Percentiles rank a stretch among this genome's conserved stretches.
These are phyloP conservation scores for Lepidurus apus DNA, from an alignment of 1,140 invertebrate genomes.

Conservation along the genomic window DNA sequence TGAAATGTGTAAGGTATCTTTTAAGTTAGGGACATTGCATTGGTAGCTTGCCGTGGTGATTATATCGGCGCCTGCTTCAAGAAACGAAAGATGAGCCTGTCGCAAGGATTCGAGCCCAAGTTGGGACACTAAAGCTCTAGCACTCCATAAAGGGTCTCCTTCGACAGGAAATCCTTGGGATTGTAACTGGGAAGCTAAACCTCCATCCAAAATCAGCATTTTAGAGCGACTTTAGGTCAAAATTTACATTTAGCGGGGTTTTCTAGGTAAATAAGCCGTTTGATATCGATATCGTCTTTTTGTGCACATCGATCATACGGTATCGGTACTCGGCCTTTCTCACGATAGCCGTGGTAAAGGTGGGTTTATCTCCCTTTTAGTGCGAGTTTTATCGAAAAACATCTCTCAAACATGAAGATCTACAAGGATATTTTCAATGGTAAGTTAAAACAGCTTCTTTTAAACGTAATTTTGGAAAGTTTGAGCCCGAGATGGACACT, in stretches of 20 bases:
- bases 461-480: neutral
- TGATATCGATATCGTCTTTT: neutral
- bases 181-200: constrained; percentile 68
- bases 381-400: constrained; percentile 52
- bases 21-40: constrained; percentile 57
- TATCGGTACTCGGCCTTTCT: neutral
- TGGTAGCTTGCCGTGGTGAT: constrained; percentile 85
- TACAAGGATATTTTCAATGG: constrained; percentile 91
- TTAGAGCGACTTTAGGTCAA: neutral
- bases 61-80: constrained; percentile 71
- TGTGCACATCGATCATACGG: neutral
- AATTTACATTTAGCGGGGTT: neutral
- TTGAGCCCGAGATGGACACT: neutral
- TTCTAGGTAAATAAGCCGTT: neutral
- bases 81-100: constrained; percentile 65
- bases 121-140: constrained; percentile 63
- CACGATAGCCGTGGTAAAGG: neutral
- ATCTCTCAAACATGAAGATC: constrained; percentile 73
- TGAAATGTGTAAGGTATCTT: constrained; percentile 42
- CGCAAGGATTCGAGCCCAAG: constrained; percentile 58
- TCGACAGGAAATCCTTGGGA: constrained; percentile 59
- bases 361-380: constrained; percentile 44
- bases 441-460: constrained; percentile 48
- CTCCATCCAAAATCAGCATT: constrained; percentile 57
- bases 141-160: constrained; percentile 68